A percentile compares a stretch with the other conserved stretches of the same genome.
These are phyloP conservation scores for Chrysogorgia sp. DNA, from an alignment of 92 coral and sea anemone species.

Conservation along the genomic window DNA sequence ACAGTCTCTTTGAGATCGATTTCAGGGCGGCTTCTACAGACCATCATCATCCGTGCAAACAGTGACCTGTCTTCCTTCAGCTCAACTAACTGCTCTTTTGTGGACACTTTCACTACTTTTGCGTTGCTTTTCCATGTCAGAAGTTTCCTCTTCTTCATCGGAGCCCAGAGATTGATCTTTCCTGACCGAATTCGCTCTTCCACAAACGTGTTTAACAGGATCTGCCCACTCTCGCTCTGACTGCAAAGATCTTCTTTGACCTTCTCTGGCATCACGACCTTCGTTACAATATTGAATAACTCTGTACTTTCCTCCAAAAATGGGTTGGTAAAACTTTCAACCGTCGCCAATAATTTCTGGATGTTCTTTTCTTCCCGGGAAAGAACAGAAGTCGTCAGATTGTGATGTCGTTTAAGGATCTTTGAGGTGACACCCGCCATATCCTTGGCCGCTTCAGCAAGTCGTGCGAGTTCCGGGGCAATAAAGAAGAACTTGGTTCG, in stretches of 20 bases:
- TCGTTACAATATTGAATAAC: conserved; percentile 62
- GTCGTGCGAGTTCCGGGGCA: conserved; percentile 62
- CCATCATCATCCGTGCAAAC: conserved; percentile 61
- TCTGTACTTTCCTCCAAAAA: conserved; percentile 49
- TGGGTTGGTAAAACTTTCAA: conserved; percentile 60
- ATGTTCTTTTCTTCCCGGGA: conserved; percentile 61
- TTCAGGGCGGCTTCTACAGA: conserved; percentile 62
- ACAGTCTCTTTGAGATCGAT: conserved; percentile 59
- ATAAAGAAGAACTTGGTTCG: conserved; percentile 64
- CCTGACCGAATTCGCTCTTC: conserved; percentile 51
- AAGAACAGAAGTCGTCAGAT: conserved; percentile 44
- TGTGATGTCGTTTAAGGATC: conserved; percentile 58
- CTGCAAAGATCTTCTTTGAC: conserved; percentile 54
- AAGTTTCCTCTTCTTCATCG: conserved; percentile 64
- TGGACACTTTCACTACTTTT: conserved; percentile 52
- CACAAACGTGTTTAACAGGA: conserved; percentile 43
- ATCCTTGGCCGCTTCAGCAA: conserved; percentile 61
- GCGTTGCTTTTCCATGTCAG: conserved; percentile 41
- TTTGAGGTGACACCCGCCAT: conserved; percentile 61
- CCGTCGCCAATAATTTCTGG: conserved; percentile 19
- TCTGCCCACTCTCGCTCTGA: conserved; percentile 33
- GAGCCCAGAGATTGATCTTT: conserved; percentile 18
- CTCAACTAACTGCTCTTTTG: conserved; percentile 30
- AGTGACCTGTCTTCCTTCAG: conserved; percentile 58
- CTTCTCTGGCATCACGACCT: conserved; percentile 49